Percentiles rank a stretch among this genome's conserved stretches.
Evolutionary conservation across 2,113 vertebrate genomes (phyloP).

Genomic region (Upupa epops): DNA sequence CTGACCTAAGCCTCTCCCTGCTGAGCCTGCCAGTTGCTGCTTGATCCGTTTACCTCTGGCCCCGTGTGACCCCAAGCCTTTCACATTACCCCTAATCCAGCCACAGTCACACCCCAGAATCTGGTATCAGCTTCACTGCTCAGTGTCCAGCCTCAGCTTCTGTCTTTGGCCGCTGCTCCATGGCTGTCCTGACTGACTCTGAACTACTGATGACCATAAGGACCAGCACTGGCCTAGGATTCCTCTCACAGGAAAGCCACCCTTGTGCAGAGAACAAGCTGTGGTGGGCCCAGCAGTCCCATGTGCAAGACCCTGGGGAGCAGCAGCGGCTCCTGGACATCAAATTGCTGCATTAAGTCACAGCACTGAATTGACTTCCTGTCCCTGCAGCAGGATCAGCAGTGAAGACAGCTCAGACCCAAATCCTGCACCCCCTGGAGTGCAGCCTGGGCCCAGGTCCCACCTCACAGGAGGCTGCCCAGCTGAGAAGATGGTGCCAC

Average conservation of each 20-base stretch:
- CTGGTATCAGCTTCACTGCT: background rate
- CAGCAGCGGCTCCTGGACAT: background rate
- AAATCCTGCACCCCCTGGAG: rapidly evolving
- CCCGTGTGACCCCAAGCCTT: background rate
- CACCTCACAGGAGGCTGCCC: background rate
- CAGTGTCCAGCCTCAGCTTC: background rate
- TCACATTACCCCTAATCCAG: constrained; percentile 9
- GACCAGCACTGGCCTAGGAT: too few relatives aligned
- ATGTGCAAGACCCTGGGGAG: background rate
- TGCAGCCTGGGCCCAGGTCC: background rate
- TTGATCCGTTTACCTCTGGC: constrained; percentile 65
- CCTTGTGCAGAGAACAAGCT: background rate
- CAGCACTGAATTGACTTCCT: rapidly evolving
- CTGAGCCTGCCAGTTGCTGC: constrained; percentile 68
- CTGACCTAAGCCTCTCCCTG: constrained; percentile 69
- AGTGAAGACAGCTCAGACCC: background rate
- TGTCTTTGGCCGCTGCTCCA: background rate
- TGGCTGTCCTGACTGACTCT: background rate
- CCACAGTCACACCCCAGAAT: background rate
- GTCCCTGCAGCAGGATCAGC: background rate
- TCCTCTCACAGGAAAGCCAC: background rate
- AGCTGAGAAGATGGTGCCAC: background rate
- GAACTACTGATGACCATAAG: too few relatives aligned
- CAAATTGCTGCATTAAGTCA: too few relatives aligned
- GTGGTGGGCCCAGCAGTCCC: background rate